These are phyloP conservation scores for Embiotoca jacksoni DNA, from an alignment of 2,113 vertebrate genomes.

Conservation along the genomic window DNA sequence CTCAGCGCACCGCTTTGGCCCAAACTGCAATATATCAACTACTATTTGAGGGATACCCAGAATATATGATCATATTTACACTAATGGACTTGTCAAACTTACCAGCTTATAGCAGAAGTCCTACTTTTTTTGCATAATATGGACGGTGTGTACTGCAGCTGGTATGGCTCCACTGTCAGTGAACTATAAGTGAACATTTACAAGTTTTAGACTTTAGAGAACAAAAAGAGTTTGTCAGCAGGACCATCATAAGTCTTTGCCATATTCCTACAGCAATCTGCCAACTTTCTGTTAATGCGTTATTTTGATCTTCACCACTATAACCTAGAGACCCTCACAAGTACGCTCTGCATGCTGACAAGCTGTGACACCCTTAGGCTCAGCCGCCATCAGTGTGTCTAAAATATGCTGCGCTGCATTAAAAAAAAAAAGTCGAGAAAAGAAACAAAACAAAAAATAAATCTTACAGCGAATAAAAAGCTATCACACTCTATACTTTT, in stretches of 20 bases:
- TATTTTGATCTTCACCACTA: slow-evolving; percentile 46
- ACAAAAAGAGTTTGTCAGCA: background rate
- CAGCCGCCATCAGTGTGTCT: slow-evolving; percentile 57
- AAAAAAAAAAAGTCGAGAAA: slow-evolving; percentile 34
- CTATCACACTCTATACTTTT: slow-evolving; percentile 58
- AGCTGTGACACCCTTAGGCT: slow-evolving; percentile 56
- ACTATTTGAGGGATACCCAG: too few species aligned
- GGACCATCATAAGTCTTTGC: background rate
- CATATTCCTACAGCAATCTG: background rate
- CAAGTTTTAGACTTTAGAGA: background rate
- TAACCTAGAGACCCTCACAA: slow-evolving; percentile 44
- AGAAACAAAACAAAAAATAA: slow-evolving; percentile 61
- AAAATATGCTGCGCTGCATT: slow-evolving; percentile 61
- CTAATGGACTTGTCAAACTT: too few species aligned
- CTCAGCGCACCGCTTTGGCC: too few species aligned
- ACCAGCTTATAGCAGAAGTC: too few species aligned
- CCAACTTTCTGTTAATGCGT: slow-evolving; percentile 29
- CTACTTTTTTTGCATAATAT: too few species aligned
- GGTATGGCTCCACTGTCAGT: too few species aligned
- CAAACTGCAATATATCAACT: too few species aligned
- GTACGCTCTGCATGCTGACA: slow-evolving; percentile 37
- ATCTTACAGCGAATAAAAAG: slow-evolving; percentile 62
- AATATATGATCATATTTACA: too few species aligned
- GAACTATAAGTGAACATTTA: background rate
- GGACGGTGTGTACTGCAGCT: too few species aligned